A percentile compares a stretch with the other conserved stretches of the same genome.
phyloP scores from a whole-genome alignment of 2,888 invertebrate genomes.

The Eutolmus rufibarbis region DNA sequence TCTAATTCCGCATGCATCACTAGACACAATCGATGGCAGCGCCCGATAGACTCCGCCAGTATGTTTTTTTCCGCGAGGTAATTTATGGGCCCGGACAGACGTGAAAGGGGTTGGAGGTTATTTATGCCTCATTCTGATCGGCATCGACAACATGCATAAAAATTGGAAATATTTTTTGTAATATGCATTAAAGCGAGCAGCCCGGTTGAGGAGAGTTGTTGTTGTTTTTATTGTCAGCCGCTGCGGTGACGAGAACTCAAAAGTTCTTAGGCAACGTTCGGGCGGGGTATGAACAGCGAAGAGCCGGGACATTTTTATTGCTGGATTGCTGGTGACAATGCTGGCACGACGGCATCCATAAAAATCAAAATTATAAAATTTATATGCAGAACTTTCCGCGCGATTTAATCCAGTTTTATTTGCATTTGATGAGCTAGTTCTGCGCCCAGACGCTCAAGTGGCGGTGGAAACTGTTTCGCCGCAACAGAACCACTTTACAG shows the following conservation, averaged over 20 bases:
- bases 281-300: not conserved
- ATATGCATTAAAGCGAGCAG: constrained; percentile 21
- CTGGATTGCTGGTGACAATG: not conserved
- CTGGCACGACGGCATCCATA: not conserved
- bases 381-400: constrained; percentile 45
- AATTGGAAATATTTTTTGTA: constrained; percentile 16
- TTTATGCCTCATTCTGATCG: constrained; percentile 20
- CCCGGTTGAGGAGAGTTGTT: not conserved
- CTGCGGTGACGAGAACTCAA: not conserved
- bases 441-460: constrained; percentile 1
- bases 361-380: constrained; percentile 43
- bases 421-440: not conserved
- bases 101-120: constrained; percentile 17
- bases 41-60: not conserved
- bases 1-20: constrained; percentile 21
- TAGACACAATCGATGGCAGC: not conserved
- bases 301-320: not conserved
- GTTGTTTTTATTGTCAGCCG: not conserved
- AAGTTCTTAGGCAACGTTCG: not conserved
- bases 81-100: not conserved
- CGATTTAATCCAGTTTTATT: constrained; percentile 43
- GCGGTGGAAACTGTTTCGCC: not conserved
- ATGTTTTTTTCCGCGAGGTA: constrained; percentile 7
- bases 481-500: not conserved
- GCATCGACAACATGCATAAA: constrained; percentile 33